Evolutionary conservation across 2,113 vertebrate genomes (phyloP), one percentile per base, ranked within the genome.

Genomic region (Cebus imitator): DNA sequence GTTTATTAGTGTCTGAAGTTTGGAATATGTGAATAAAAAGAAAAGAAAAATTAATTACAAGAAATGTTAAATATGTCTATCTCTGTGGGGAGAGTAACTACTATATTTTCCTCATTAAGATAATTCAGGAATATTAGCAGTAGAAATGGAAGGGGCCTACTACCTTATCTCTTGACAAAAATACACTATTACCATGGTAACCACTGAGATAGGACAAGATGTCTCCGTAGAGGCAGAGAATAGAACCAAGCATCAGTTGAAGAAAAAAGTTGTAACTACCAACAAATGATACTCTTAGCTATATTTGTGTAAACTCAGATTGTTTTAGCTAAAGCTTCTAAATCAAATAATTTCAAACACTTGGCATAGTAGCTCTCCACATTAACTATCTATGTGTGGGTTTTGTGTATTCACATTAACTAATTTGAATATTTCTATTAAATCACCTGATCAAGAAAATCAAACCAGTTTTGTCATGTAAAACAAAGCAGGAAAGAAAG

Each of bases 111-210:
- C 25, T 68, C 52, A 97, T 95, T 89, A 98, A 97, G 96, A 91
- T 95, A 83, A 96, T 97, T 97, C 35, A 97, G 55, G 55, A 98
- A 98, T 97, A 96, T 98, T 97, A 98, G 97, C 98, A 98, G 96
- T 97, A 98, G 96, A 73, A 88, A 80, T 55, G 82, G 48, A 98
- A 98, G 76, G 97, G 91, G 40, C 98, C 73, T 8, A 25, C 35
- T 92, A 92, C n/a, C 58, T 97, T 93, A 92, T 57, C 84, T 79
- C 64, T 91, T 88, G 40, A 92, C 52, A 90, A 98, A 98, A 98
- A 97, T 76, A 78, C 78, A 91, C 52, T 90, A 98, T 97, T 98
- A 87, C 97, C 97, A 98, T 98, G 97, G 98, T 96, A 98, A 98
- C 95, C 12, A 84, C 50, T 87, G 85, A 92, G 94, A 30, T 96